A percentile compares a stretch with the other conserved stretches of the same genome.
Conservation (phyloP, 1,140 invertebrate genomes). For the Portunus trituberculatus region DNA sequence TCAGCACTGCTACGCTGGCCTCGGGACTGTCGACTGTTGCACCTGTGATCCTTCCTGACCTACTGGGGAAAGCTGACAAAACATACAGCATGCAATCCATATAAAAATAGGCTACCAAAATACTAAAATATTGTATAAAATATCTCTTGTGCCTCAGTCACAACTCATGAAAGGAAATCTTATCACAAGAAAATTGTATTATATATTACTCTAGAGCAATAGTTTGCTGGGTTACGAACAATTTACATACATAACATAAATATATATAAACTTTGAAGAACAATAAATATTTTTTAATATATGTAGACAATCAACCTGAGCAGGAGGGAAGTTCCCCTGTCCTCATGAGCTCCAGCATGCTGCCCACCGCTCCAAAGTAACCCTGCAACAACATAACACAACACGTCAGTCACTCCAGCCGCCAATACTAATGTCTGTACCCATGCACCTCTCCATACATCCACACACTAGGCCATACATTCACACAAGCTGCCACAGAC, state of each 20-base stretch:
- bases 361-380: slow-evolving; percentile 76
- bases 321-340: slow-evolving; percentile 61
- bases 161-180: slow-evolving; percentile 38
- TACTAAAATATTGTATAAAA: slow-evolving; percentile 54
- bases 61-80: slow-evolving; percentile 1
- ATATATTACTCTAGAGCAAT: background rate
- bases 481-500: background rate
- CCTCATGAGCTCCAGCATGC: slow-evolving; percentile 75
- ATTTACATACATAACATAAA: slow-evolving; percentile 16
- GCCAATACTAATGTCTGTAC: background rate
- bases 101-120: slow-evolving; percentile 57
- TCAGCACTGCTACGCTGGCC: background rate
- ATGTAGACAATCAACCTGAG: background rate
- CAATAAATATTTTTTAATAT: background rate
- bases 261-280: slow-evolving; percentile 7
- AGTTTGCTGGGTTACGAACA: background rate
- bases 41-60: background rate
- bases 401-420: background rate
- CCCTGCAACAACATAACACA: slow-evolving; percentile 48
- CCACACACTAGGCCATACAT: background rate
- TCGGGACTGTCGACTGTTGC: background rate
- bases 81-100: slow-evolving; percentile 43
- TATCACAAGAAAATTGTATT: slow-evolving; percentile 40
- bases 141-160: slow-evolving; percentile 58
- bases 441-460: background rate